Evolutionary conservation across 2,797 vertebrate species (phyloP), one percentile per base, ranked within the genome.

Genomic region (Oryzias dopingdopingensis): DNA sequence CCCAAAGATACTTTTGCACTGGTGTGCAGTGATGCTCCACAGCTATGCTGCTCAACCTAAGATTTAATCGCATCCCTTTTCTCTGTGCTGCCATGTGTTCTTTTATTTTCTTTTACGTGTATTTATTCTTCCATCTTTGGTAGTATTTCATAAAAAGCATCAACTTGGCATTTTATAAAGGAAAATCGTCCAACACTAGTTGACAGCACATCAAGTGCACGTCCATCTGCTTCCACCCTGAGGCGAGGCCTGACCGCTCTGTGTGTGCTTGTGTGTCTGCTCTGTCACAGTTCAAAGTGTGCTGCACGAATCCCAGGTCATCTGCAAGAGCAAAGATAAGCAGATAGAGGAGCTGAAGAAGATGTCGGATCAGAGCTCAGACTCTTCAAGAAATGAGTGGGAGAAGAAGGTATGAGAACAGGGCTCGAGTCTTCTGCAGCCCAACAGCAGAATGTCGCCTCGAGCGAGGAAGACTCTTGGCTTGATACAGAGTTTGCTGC

Each of bases 341-440:
- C 96, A 98, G 92, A 98, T 98, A 55, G 54, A 61, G 14, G 96
- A 98, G 87, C 84, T 99, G 76, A 98, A 92, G 90, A 98, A 94
- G 86, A 91, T 96, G 86, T 93, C 92, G 54, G 95, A 96, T 77
- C 94, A 96, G 71, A 97, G 93, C 73, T 56, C 70, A 2, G 95
- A 96, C 49, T 93, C 86, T 70, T 72, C 96, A 80, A 96, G 91
- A 84, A 97, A 95, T 1, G 94, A 96, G 64, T 97, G 94, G 94
- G 96, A 98, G 88, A 98, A 95, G 84, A 97, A 93, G 95, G 96
- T 98, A 92, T 72, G 73, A 77, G 58, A 60, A 67, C 26, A 62
- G 74, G 66, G 62, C 57, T 76, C 67, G 53, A 52, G 73, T 68
- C 62, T 76, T 71, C 64, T 76, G 56, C 57, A 68, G 54, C 57